These are phyloP conservation scores for Octopus bimaculoides DNA, from an alignment of 1,140 invertebrate genomes.

Conservation along the genomic window DNA sequence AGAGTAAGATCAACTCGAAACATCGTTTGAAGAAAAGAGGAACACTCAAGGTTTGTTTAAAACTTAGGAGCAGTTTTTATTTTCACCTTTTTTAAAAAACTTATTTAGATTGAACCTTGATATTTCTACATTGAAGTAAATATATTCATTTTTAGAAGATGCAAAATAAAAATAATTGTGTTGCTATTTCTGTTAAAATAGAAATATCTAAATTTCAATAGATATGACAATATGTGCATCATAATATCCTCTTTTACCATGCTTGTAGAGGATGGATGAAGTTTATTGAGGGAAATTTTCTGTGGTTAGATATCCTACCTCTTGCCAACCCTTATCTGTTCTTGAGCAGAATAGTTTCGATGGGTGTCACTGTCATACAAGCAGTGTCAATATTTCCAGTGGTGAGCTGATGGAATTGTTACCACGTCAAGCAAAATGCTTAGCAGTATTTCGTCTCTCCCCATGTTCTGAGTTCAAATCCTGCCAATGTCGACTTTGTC, in stretches of 20 bases:
- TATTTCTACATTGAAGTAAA: not conserved
- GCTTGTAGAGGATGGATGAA: too few species aligned
- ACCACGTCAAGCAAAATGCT: too few species aligned
- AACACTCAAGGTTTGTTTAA: constrained; percentile 37
- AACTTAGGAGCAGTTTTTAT: not conserved
- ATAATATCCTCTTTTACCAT: not conserved
- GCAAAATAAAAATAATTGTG: not conserved
- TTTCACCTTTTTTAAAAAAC: not conserved
- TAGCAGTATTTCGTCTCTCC: too few species aligned
- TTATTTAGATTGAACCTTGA: not conserved
- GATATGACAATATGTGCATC: not conserved
- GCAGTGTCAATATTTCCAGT: too few species aligned
- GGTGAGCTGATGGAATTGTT: too few species aligned
- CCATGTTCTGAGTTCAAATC: too few species aligned
- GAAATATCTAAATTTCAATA: not conserved
- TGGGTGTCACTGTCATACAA: too few species aligned
- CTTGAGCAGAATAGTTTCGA: too few species aligned
- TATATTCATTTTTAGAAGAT: not conserved
- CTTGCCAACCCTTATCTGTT: too few species aligned
- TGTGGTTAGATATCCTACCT: too few species aligned
- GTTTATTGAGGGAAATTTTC: too few species aligned
- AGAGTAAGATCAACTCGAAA: constrained; percentile 38
- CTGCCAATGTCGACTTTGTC: too few species aligned
- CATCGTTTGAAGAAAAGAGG: constrained; percentile 38
- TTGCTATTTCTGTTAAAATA: not conserved